Evolutionary conservation across 2,888 invertebrate species (phyloP).

Genomic region (Melangyna quadrimaculata): DNA sequence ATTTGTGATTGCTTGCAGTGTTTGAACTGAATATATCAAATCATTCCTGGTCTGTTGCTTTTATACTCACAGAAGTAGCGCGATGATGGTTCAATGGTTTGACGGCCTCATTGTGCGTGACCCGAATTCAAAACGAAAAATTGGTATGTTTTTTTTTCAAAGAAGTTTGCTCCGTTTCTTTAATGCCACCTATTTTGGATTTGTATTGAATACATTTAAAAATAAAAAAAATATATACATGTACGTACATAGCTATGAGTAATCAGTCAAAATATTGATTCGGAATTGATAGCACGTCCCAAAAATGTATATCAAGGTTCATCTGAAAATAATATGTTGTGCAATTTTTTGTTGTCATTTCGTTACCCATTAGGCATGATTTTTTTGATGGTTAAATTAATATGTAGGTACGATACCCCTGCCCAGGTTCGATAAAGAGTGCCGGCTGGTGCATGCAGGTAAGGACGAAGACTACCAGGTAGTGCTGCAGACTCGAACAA

Average conservation of each 20-base stretch:
- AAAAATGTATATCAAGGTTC: not conserved
- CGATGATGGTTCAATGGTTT: not conserved
- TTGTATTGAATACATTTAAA: not conserved
- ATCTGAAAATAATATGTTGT: not conserved
- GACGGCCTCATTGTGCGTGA: slow-evolving; percentile 35
- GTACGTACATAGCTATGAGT: no score
- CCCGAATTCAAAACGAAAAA: slow-evolving; percentile 18
- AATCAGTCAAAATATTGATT: not conserved
- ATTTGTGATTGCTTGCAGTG: slow-evolving; percentile 51
- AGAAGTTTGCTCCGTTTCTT: slow-evolving; percentile 11
- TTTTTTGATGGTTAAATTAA: not conserved
- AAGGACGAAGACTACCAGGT: no score
- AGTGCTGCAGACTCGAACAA: no score
- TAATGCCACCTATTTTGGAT: not conserved
- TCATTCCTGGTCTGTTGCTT: slow-evolving; percentile 2
- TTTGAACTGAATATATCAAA: slow-evolving; percentile 50
- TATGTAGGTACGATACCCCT: no score
- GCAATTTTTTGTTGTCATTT: not conserved
- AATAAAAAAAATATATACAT: not conserved
- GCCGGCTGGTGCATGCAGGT: no score
- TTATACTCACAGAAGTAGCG: slow-evolving; percentile 34
- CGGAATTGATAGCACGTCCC: not conserved
- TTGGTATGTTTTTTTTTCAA: not conserved
- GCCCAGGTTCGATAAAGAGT: no score
- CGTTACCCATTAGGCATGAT: not conserved